Evolutionary conservation across 1,140 invertebrate species (phyloP), one percentile per base, ranked within the genome.

Genomic region (Leptoteleia sp.): DNA sequence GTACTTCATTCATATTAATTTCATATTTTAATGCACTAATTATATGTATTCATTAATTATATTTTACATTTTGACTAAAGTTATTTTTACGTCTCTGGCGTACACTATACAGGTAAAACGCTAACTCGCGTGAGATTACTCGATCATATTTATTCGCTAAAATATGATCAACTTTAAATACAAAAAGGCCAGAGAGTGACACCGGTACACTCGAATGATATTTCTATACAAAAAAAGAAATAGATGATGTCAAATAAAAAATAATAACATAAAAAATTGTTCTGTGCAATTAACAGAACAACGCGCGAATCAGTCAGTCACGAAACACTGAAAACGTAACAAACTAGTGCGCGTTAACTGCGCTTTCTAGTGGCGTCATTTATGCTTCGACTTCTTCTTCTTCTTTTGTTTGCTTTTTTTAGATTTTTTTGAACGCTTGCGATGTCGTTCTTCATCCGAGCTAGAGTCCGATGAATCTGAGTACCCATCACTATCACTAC

Each of bases 31-130:
- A 61, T 35, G 48, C 13, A 71, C 31, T 43, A 71, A 12, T 71
- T 27, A 45, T 71, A 50, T 27, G 37, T 71, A 50, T 35, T 15
- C 16, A 6, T 27, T 48, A 55, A 70, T 15, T 70, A n/a, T 57
- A 76, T 70, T 43, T 47, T 70, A 76, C 73, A 70, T n/a, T 64
- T 55, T 35, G 29, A 70, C 65, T 64, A 70, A 70, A 47, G n/a
- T 62, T 45, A 55, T 19, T 31, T 61, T 47, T 29, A 31, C 8
- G 25, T 16, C 33, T 52, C 16, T 4, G 6, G 33, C 27, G 42
- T 54, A 27, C 15, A n/a, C 33, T 64, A 64, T 54, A 62, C 62
- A 62, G 3, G 25, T 35, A 25, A 75, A n/a, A 35, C 16, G 50
- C 48, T 9, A 65, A 35, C 8, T 37, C n/a, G 33, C 6, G 19